Evolutionary conservation across 2,797 vertebrate species (phyloP), one percentile per base, ranked within the genome.

Genomic region (Liparis tanakae): DNA sequence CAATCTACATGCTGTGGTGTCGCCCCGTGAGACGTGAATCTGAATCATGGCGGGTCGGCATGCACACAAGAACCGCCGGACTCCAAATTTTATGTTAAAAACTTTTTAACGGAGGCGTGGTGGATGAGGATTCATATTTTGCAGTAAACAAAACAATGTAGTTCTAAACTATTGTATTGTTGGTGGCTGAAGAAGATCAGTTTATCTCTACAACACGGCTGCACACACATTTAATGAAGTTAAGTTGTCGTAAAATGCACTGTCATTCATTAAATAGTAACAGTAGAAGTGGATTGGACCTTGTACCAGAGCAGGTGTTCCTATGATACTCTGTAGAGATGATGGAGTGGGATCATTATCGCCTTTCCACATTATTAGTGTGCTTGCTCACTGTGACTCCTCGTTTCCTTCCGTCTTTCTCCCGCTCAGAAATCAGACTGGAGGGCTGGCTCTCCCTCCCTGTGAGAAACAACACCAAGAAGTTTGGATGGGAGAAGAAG

Each of bases 401-500:
- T 61, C 8, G 2, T 60, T 22, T 25, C 30, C 43, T 4, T 51
- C 17, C 36, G 9, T 61, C 22, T 44, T 12, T 60, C 18, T 63
- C 33, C 12, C 10, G 1, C 50, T 30, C 79, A 98, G 97, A 98
- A 93, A 96, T 91, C 1, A 94, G 98, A 83, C 89, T 99, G 43
- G 98, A 98, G 89, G 98, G 98, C 4, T 99, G 98, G 98, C 93
- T 99, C n/a, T 99, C 97, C 0, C 91, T 99, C 65, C 98, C 98
- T 22, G 96, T 98, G 22, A 94, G 98, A 80, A 98, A 98, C 89
- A 98, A 98, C 91, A 99, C 97, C 62, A 99, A 99, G 91, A 98
- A 97, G 87, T 98, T 99, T 86, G 96, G 97, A 68, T 99, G 98
- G 98, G 96, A 96, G 88, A 98, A 93, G 89, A 99, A 99, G 96